Conservation (phyloP, 37 sponge, comb jelly and placozoan species). For the Axinella damicornis region DNA sequence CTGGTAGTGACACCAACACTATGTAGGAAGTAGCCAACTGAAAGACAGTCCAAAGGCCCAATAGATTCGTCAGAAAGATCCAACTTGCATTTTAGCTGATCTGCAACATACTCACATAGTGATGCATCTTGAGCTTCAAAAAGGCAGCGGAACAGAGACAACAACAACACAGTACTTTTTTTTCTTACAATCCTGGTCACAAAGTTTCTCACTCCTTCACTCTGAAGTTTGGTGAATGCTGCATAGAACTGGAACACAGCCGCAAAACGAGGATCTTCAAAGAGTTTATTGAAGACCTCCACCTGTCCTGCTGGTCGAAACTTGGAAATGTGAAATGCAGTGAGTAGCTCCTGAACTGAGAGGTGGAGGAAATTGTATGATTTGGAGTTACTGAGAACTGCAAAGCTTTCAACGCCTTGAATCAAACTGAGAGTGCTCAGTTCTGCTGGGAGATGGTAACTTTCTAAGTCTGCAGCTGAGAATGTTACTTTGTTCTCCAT, state of each 20-base stretch:
- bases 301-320: background rate
- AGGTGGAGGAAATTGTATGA: too few species aligned
- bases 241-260: slow-evolving; percentile 4
- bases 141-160: background rate
- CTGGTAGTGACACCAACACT: too few species aligned
- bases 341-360: background rate
- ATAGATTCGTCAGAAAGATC: too few species aligned
- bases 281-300: background rate
- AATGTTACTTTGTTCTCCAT: background rate
- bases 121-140: background rate
- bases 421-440: too few species aligned
- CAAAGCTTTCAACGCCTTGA: too few species aligned
- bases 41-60: too few species aligned
- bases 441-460: background rate
- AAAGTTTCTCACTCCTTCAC: background rate
- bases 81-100: background rate
- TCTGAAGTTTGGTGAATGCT: background rate
- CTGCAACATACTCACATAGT: background rate
- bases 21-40: too few species aligned
- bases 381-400: too few species aligned
- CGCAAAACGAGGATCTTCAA: background rate
- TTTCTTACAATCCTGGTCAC: background rate
- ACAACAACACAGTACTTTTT: background rate
- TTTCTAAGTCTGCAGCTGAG: background rate
- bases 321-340: background rate